Percentiles rank a stretch among this genome's conserved stretches.
Conservation (phyloP, 2,888 invertebrate genomes). For the Antheraea yamamai region DNA sequence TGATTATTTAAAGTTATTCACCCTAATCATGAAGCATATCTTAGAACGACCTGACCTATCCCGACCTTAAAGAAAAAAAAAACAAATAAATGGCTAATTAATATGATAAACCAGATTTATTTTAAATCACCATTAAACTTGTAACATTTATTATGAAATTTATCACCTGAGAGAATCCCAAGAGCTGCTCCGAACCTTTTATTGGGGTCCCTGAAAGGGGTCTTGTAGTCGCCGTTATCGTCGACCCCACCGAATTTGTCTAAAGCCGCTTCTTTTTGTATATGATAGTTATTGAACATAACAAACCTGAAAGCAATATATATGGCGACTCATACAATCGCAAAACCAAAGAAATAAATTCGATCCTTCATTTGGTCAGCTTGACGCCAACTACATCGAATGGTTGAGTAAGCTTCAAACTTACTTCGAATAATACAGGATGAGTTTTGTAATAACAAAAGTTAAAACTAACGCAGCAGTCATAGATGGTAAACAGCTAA, state of each 20-base stretch:
- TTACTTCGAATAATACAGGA: neutral
- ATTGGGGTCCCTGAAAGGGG: constrained; percentile 90
- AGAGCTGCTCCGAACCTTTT: constrained; percentile 93
- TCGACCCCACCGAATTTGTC: constrained; percentile 94
- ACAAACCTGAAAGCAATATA: constrained; percentile 79
- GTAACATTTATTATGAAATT: neutral
- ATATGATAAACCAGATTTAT: neutral
- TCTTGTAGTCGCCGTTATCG: constrained; percentile 90
- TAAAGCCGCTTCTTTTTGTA: constrained; percentile 90
- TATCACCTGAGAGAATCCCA: constrained; percentile 87
- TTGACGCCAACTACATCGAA: too few relatives aligned
- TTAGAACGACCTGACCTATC: too few relatives aligned
- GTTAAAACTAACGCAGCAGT: too few relatives aligned
- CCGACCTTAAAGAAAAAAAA: too few relatives aligned
- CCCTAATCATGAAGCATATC: too few relatives aligned
- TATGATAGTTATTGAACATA: constrained; percentile 89
- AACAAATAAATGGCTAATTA: neutral
- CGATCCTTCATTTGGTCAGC: neutral
- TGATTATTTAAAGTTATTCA: too few relatives aligned
- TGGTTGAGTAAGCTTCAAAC: neutral
- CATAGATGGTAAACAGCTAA: too few relatives aligned
- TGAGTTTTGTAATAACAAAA: too few relatives aligned
- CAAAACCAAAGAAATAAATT: neutral
- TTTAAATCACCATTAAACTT: neutral
- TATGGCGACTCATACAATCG: neutral